Evolutionary conservation across 2,888 invertebrate genomes (phyloP).

Genomic region (Perizoma affinitatum): DNA sequence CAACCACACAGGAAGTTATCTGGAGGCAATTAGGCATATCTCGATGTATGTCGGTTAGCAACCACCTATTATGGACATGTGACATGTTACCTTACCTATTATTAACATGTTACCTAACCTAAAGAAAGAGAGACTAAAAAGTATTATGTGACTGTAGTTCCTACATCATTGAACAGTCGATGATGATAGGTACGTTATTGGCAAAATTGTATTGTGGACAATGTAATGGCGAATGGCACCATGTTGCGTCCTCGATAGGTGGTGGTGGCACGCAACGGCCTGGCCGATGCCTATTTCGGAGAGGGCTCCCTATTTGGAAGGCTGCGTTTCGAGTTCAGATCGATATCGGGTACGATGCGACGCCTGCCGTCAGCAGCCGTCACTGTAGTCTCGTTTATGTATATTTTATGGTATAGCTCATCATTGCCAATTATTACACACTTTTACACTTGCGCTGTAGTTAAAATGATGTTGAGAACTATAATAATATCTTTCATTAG

Average conservation of each 20-base stretch:
- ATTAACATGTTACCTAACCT: too few relatives aligned
- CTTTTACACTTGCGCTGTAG: constrained; percentile 15
- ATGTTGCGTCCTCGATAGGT: constrained; percentile 69
- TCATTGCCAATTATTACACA: constrained; percentile 24
- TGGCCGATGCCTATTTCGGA: constrained; percentile 78
- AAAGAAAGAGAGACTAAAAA: too few relatives aligned
- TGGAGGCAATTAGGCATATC: too few relatives aligned
- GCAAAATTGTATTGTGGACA: constrained; percentile 51
- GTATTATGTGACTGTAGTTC: not conserved
- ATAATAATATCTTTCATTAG: too few relatives aligned
- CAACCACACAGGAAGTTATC: too few relatives aligned
- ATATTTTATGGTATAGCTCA: constrained; percentile 47
- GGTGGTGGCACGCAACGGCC: constrained; percentile 50
- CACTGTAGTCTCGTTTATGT: constrained; percentile 60
- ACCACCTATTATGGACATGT: too few relatives aligned
- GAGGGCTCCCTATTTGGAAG: constrained; percentile 78
- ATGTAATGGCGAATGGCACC: constrained; percentile 65
- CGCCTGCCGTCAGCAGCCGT: constrained; percentile 63
- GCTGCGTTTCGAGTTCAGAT: constrained; percentile 77
- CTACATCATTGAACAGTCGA: constrained; percentile 8
- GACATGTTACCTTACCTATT: too few relatives aligned
- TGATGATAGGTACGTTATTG: constrained; percentile 1
- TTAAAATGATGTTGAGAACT: too few relatives aligned
- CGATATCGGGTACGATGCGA: constrained; percentile 65
- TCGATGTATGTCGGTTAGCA: too few relatives aligned